Evolutionary conservation across 2,113 vertebrate genomes (phyloP).

Genomic region (Oryzias curvinotus): DNA sequence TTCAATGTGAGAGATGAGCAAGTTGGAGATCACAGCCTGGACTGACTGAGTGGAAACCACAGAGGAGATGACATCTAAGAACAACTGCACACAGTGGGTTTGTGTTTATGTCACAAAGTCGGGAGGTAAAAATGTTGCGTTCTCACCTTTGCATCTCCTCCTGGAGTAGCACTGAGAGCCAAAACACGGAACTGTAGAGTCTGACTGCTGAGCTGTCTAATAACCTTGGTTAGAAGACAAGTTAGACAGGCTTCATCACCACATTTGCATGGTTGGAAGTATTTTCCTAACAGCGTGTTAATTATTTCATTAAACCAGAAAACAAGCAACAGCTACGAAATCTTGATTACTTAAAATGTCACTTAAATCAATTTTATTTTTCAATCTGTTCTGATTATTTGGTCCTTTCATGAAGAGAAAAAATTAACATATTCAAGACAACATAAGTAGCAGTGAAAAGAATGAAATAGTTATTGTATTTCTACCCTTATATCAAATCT

Average conservation of each 20-base stretch:
- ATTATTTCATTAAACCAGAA: background rate
- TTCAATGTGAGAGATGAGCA: constrained; percentile 91
- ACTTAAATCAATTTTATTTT: background rate
- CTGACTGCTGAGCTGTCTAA: constrained; percentile 86
- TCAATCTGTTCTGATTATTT: no score
- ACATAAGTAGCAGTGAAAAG: no score
- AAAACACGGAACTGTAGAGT: constrained; percentile 87
- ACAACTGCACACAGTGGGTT: background rate
- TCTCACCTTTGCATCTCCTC: constrained; percentile 88
- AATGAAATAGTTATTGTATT: no score
- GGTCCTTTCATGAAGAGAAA: no score
- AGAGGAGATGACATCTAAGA: background rate
- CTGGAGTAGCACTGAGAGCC: constrained; percentile 94
- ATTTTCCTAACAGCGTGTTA: background rate
- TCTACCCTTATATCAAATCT: no score
- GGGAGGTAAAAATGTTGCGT: background rate
- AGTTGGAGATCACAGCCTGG: constrained; percentile 93
- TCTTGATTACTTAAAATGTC: background rate
- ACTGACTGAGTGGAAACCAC: constrained; percentile 79
- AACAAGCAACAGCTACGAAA: background rate
- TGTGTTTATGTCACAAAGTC: background rate
- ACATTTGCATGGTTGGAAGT: background rate
- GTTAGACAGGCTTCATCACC: background rate
- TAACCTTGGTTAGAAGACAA: constrained; percentile 77
- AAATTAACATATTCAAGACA: no score